These are phyloP conservation scores for Batillaria attramentaria DNA, from an alignment of 1,140 invertebrate genomes.

Conservation along the genomic window DNA sequence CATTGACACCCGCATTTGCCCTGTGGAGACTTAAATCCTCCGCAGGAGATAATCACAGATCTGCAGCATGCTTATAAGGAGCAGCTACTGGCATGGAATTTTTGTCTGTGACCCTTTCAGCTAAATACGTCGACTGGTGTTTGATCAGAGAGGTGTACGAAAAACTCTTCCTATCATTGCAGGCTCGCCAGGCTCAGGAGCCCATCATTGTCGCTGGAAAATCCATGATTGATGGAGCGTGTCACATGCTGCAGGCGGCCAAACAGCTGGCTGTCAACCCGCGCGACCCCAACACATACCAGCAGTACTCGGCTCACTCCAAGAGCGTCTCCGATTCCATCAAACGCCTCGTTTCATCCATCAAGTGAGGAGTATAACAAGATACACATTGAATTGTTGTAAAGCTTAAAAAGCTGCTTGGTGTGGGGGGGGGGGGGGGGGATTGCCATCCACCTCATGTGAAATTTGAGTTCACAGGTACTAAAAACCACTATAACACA, in stretches of 20 bases:
- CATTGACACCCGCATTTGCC: no score
- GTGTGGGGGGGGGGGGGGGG: no score
- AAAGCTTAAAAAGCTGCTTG: no score
- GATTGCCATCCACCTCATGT: no score
- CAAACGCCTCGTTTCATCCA: slow-evolving; percentile 91
- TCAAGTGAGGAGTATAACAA: slow-evolving; percentile 76
- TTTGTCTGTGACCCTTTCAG: not conserved
- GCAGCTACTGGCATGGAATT: not conserved
- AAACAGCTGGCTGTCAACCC: slow-evolving; percentile 91
- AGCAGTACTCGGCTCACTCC: slow-evolving; percentile 91
- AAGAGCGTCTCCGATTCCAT: slow-evolving; percentile 97
- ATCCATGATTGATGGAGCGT: slow-evolving; percentile 86
- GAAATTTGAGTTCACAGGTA: no score
- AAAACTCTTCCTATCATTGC: slow-evolving; percentile 34
- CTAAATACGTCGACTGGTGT: no score
- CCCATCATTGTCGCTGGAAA: slow-evolving; percentile 89
- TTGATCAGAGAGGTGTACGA: no score
- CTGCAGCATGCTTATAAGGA: no score
- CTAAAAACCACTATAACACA: no score
- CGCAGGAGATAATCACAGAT: no score
- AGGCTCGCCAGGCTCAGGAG: slow-evolving; percentile 80
- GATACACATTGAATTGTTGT: slow-evolving; percentile 43
- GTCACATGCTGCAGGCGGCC: slow-evolving; percentile 91
- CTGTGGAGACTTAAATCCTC: no score
- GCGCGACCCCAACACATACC: slow-evolving; percentile 94